phyloP scores from a whole-genome alignment of 2,113 vertebrate species.

The Scophthalmus maximus region DNA sequence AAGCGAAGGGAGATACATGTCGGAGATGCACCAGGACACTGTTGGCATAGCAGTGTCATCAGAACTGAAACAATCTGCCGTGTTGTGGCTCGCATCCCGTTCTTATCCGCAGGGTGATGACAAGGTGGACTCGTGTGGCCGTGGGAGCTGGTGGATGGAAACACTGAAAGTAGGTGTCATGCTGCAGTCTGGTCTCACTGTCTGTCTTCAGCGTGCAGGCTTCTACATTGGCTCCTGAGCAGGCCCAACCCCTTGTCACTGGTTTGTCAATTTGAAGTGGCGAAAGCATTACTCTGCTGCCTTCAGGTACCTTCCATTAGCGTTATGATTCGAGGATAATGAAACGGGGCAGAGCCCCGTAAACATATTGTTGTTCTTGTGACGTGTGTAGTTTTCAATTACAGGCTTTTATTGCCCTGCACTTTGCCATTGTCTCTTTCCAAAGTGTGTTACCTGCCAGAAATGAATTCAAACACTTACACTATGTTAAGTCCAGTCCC shows the following conservation, averaged over 20 bases:
- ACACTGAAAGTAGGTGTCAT: conserved; percentile 76
- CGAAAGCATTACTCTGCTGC: background rate
- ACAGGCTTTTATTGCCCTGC: conserved; percentile 20
- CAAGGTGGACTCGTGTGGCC: conserved; percentile 59
- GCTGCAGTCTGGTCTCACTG: conserved; percentile 10
- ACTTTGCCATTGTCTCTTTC: background rate
- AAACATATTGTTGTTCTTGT: background rate
- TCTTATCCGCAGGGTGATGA: conserved; percentile 58
- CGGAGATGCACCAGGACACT: conserved; percentile 41
- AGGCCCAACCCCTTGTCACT: background rate
- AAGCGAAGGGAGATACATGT: conserved; percentile 12
- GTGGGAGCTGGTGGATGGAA: conserved; percentile 80
- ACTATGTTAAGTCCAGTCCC: background rate
- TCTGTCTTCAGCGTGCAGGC: conserved; percentile 6
- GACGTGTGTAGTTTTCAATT: background rate
- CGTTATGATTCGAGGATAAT: background rate
- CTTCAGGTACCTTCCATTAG: background rate
- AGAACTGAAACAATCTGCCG: conserved; percentile 1
- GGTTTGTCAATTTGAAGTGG: background rate
- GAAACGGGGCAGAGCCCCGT: background rate
- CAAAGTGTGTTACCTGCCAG: conserved; percentile 9
- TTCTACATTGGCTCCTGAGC: background rate
- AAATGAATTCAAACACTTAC: conserved; percentile 6
- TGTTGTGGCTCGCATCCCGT: conserved; percentile 14
- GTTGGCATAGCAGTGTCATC: conserved; percentile 37